A percentile compares a stretch with the other conserved stretches of the same genome.
These are phyloP conservation scores for Falco cherrug DNA, from an alignment of 2,797 vertebrate species.

Conservation along the genomic window DNA sequence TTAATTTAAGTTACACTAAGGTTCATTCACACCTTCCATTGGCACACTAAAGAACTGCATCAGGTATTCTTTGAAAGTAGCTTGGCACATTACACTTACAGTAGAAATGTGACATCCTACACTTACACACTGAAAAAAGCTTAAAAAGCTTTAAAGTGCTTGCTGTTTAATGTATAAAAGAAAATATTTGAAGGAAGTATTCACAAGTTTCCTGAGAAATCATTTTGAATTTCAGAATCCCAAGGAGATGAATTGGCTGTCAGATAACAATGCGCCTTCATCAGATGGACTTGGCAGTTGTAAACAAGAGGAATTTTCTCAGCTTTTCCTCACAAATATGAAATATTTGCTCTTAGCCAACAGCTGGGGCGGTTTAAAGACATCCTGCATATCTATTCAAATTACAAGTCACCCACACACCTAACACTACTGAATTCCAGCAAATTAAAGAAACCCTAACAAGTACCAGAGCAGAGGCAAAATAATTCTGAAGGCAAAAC, in stretches of 20 bases:
- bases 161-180: conserved; percentile 53
- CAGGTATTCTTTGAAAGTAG: conserved; percentile 26
- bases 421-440: conserved; percentile 49
- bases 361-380: conserved; percentile 78
- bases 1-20: background rate
- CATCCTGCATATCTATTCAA: conserved; percentile 76
- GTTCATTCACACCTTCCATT: background rate
- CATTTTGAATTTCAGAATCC: conserved; percentile 78
- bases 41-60: background rate
- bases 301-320: conserved; percentile 82
- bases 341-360: conserved; percentile 83
- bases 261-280: conserved; percentile 82
- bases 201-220: conserved; percentile 80
- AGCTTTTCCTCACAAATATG: conserved; percentile 83
- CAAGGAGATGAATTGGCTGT: conserved; percentile 83
- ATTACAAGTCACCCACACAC: conserved; percentile 68
- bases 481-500: background rate
- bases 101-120: background rate
- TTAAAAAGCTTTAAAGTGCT: background rate
- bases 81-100: background rate
- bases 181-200: conserved; percentile 74
- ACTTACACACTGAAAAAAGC: background rate
- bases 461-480: background rate
- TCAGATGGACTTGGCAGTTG: conserved; percentile 83
- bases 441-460: conserved; percentile 14